Evolutionary conservation across 2,113 vertebrate genomes (phyloP).

Genomic region (Eonycteris spelaea): DNA sequence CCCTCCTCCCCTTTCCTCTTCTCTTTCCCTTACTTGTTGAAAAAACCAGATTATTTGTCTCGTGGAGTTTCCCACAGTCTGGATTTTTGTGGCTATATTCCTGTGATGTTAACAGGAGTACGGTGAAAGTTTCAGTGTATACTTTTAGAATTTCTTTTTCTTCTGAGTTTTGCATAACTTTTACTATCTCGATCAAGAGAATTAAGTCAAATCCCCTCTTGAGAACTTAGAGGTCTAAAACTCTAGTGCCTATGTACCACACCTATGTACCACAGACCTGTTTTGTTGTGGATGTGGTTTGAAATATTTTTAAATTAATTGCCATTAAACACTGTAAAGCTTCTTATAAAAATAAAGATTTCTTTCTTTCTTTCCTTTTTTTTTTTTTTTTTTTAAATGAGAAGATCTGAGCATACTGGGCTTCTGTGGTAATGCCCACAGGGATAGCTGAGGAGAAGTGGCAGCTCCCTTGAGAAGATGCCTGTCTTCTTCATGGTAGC

Average conservation of each 20-base stretch:
- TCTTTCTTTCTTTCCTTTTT: no score
- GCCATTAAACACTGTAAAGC: neutral
- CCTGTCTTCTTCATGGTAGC: accelerated
- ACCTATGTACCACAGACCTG: neutral
- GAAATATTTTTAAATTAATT: neutral
- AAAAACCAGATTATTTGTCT: neutral
- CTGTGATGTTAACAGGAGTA: neutral
- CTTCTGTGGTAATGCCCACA: neutral
- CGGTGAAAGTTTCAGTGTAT: neutral
- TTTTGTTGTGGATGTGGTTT: neutral
- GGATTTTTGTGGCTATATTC: neutral
- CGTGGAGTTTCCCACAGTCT: neutral
- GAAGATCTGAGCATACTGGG: neutral
- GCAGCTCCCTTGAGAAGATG: neutral
- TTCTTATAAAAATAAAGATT: neutral
- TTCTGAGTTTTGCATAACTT: neutral
- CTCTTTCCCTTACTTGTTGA: neutral
- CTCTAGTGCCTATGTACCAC: no score
- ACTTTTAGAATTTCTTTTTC: neutral
- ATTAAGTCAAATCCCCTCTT: neutral
- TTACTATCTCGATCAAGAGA: neutral
- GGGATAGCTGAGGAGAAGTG: neutral
- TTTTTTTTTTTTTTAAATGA: neutral
- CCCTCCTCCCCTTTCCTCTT: neutral
- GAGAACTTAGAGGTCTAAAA: neutral